Evolutionary conservation across 2,113 vertebrate species (phyloP), one percentile per base, ranked within the genome.

Genomic region (Atrichornis clamosus): DNA sequence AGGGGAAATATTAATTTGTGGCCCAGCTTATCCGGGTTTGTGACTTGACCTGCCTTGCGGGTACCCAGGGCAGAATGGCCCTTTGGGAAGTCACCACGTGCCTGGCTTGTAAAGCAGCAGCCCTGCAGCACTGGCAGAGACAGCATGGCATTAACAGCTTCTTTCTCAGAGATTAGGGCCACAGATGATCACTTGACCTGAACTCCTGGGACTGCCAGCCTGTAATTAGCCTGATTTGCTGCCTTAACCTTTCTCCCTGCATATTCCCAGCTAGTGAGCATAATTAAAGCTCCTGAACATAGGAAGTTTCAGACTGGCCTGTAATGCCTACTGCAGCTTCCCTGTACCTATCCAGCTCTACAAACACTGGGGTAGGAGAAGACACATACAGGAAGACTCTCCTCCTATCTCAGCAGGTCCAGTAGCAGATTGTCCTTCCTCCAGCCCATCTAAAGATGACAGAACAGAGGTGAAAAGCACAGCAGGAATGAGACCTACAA

Each of bases 211-310:
- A 94, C 50, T 85, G 74, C 63, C 85, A 83, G 67, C 50, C 92
- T 95, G 83, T 94, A 95, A 95, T 95, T 96, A 95, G 92, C 90
- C 83, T 74, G 63, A 88, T 95, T 94, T 94, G 67, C 74, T 88
- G 39, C 82, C 79, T 84, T 90, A 94, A 97, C 89, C 92, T 90
- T 92, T 94, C 58, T 93, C 55, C 63, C 67, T 59, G 63, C 23
- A 15, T 93, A 92, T 94, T 96, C 68, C 90, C 75, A 69, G 62
- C 46, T 58, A 84, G 30, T 12, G 33, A 86, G 59, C 23, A 63
- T 95, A 92, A 96, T 92, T 93, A 96, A 80, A 84, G 39, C 59
- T 88, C 41, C 63, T 70, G 50, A 88, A 62, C 21, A 23, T 5
- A 13, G 42, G 4, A 83, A 33, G 59, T 52, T 90, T 86, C 3